phyloP scores from a whole-genome alignment of 1,140 invertebrate species.

The Pararge aegeria region DNA sequence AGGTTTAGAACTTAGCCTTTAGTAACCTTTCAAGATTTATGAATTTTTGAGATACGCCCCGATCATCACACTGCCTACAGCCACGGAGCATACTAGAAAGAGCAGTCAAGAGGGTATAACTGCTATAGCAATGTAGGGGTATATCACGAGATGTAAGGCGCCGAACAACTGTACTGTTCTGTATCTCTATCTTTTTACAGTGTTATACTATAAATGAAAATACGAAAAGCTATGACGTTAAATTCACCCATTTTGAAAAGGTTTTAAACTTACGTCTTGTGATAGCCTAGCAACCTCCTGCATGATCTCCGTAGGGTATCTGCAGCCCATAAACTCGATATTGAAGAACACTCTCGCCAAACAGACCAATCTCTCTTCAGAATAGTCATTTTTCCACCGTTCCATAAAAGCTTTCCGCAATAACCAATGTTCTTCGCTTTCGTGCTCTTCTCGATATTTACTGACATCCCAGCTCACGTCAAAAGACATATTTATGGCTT shows the following conservation, averaged over 20 bases:
- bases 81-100: too few relatives aligned
- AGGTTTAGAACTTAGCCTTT: too few relatives aligned
- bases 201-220: too few relatives aligned
- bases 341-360: slow-evolving; percentile 91
- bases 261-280: slow-evolving; percentile 60
- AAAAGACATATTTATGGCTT: slow-evolving; percentile 41
- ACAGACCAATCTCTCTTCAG: slow-evolving; percentile 88
- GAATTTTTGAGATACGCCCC: too few relatives aligned
- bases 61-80: too few relatives aligned
- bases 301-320: slow-evolving; percentile 83
- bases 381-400: slow-evolving; percentile 85
- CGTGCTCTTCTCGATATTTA: slow-evolving; percentile 84
- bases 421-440: slow-evolving; percentile 92
- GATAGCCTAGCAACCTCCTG: slow-evolving; percentile 76
- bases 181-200: too few relatives aligned
- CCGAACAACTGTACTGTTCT: too few relatives aligned
- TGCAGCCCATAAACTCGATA: slow-evolving; percentile 90
- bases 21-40: too few relatives aligned
- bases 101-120: too few relatives aligned
- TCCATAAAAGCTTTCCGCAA: slow-evolving; percentile 87
- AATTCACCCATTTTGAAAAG: neutral
- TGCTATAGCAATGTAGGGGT: too few relatives aligned
- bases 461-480: slow-evolving; percentile 82
- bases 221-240: too few relatives aligned
- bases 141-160: too few relatives aligned